A percentile compares a stretch with the other conserved stretches of the same genome.
Evolutionary conservation across 2,797 vertebrate genomes (phyloP).

Genomic region (Acanthopagrus latus): DNA sequence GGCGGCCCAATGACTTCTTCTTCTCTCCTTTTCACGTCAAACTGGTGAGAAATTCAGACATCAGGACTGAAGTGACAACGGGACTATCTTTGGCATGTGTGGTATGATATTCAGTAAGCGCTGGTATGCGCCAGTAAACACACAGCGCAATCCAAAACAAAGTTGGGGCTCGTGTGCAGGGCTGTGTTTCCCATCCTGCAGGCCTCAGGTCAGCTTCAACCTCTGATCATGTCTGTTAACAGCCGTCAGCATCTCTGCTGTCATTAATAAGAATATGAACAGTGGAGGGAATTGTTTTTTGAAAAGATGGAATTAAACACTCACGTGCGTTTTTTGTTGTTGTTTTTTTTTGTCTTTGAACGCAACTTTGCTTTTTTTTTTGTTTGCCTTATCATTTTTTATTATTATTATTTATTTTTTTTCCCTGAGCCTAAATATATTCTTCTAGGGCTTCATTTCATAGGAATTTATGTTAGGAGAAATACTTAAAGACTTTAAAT

Average conservation of each 20-base stretch:
- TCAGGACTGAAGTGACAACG: conserved; percentile 67
- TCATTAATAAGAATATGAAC: not conserved
- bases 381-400: not conserved
- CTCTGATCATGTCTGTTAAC: conserved; percentile 38
- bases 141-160: conserved; percentile 82
- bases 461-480: not conserved
- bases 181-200: conserved; percentile 25
- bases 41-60: conserved; percentile 47
- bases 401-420: no score
- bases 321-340: not conserved
- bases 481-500: conserved; percentile 3
- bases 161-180: conserved; percentile 57
- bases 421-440: not conserved
- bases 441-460: not conserved
- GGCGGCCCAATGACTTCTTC: not conserved
- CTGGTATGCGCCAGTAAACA: conserved; percentile 78
- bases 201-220: conserved; percentile 66
- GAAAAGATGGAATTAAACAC: not conserved
- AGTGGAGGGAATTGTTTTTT: not conserved
- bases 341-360: not conserved
- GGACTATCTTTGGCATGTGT: conserved; percentile 73
- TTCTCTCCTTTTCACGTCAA: conserved; percentile 9
- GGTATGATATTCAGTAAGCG: conserved; percentile 80
- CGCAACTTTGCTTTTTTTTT: not conserved
- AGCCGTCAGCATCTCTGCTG: conserved; percentile 6